These are phyloP conservation scores for Itoplectis maculator DNA, from an alignment of 2,888 invertebrate species.

Conservation along the genomic window DNA sequence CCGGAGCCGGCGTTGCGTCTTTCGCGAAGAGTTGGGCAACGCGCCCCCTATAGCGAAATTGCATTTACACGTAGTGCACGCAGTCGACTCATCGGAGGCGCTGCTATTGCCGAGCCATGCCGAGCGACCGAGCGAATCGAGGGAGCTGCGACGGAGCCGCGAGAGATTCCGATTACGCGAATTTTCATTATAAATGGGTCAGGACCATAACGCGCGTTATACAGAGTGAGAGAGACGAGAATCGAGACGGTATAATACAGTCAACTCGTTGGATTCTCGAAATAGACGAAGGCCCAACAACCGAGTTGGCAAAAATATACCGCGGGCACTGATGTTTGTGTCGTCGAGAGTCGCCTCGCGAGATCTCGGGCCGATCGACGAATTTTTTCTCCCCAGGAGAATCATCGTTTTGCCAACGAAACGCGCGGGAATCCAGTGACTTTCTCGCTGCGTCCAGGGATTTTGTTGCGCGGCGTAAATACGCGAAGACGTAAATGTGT, in stretches of 20 bases:
- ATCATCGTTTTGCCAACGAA: neutral
- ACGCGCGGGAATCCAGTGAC: neutral
- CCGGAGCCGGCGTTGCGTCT: slow-evolving; percentile 24
- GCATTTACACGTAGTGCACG: neutral
- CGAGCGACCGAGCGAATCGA: too few species aligned
- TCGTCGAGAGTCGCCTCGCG: slow-evolving; percentile 62
- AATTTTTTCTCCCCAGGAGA: slow-evolving; percentile 49
- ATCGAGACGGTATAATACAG: slow-evolving; percentile 53
- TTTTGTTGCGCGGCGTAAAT: neutral
- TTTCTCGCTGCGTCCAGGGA: neutral
- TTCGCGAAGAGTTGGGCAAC: slow-evolving; percentile 30
- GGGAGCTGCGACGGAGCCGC: too few species aligned
- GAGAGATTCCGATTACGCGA: slow-evolving; percentile 40
- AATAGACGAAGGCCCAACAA: slow-evolving; percentile 83
- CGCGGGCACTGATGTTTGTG: slow-evolving; percentile 68
- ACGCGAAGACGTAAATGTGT: neutral
- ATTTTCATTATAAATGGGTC: slow-evolving; percentile 81
- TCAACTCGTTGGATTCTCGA: slow-evolving; percentile 73
- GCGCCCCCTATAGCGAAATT: neutral
- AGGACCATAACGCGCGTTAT: slow-evolving; percentile 75
- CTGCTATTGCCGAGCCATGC: too few species aligned
- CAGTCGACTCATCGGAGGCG: too few species aligned
- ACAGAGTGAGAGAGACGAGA: too few species aligned
- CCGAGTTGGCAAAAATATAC: slow-evolving; percentile 81
- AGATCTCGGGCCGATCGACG: slow-evolving; percentile 47